Conservation (phyloP, 1,140 invertebrate genomes). For the Lordiphosa mommai region DNA sequence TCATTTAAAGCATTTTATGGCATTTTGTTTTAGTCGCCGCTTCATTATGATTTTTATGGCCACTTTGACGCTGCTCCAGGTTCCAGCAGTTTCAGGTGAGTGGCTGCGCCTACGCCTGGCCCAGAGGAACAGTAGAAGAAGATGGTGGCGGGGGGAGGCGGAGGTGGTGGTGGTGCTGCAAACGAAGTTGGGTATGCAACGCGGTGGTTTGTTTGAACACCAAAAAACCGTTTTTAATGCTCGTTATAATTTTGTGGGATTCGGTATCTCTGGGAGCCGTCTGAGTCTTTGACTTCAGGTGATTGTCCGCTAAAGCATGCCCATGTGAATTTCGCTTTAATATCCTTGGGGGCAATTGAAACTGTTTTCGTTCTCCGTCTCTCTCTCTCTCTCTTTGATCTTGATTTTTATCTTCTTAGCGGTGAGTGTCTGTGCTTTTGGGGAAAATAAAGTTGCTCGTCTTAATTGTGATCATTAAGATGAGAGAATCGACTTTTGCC, state of each 20-base stretch:
- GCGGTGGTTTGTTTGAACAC: slow-evolving; percentile 55
- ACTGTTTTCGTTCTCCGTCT: slow-evolving; percentile 23
- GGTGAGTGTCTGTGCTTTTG: too few species aligned
- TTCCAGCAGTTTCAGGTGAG: slow-evolving; percentile 14
- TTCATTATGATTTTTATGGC: slow-evolving; percentile 77
- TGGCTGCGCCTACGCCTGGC: slow-evolving; percentile 32
- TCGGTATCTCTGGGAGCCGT: slow-evolving; percentile 5
- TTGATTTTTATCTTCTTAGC: background rate
- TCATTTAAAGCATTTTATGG: slow-evolving; percentile 74
- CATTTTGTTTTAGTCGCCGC: slow-evolving; percentile 75
- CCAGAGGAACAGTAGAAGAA: background rate
- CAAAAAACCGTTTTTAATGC: slow-evolving; percentile 55
- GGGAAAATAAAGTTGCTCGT: too few species aligned
- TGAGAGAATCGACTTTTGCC: too few species aligned
- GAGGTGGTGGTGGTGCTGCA: background rate
- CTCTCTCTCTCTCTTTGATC: slow-evolving; percentile 1
- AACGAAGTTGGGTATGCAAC: background rate
- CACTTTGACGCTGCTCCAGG: slow-evolving; percentile 50
- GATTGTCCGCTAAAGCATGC: slow-evolving; percentile 53
- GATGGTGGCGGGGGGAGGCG: slow-evolving; percentile 1
- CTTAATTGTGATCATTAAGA: too few species aligned
- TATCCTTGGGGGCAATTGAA: slow-evolving; percentile 56
- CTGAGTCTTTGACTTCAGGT: slow-evolving; percentile 27
- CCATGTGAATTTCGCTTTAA: slow-evolving; percentile 39
- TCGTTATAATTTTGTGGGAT: slow-evolving; percentile 61